phyloP scores from a whole-genome alignment of 2,113 vertebrate species.

The Chionomys nivalis region DNA sequence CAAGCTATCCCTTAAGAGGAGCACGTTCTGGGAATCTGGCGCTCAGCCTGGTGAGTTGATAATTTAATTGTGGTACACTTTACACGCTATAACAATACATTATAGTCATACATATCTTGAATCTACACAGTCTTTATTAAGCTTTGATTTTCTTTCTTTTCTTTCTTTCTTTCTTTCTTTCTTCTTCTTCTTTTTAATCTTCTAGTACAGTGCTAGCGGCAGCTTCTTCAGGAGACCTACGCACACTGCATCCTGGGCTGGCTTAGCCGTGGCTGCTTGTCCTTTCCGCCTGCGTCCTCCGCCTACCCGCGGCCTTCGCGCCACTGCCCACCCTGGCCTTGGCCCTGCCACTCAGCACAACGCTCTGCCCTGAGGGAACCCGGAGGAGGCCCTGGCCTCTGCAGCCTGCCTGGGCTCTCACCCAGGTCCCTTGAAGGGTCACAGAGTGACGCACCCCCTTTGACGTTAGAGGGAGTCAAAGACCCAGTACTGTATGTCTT shows the following conservation, averaged over 20 bases:
- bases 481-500: neutral
- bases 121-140: neutral
- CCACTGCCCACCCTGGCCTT: slow-evolving; percentile 14
- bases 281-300: slow-evolving; percentile 87
- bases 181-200: neutral
- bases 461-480: neutral
- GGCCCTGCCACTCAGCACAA: neutral
- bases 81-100: neutral
- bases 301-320: slow-evolving; percentile 61
- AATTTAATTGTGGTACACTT: neutral
- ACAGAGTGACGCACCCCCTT: neutral
- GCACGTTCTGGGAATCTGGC: neutral
- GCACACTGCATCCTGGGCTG: slow-evolving; percentile 83
- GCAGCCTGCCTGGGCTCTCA: neutral
- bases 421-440: slow-evolving; percentile 61
- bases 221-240: neutral
- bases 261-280: slow-evolving; percentile 91
- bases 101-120: neutral
- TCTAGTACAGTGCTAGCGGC: neutral
- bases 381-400: neutral
- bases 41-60: neutral
- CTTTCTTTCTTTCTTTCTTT: too few species aligned
- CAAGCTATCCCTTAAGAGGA: neutral
- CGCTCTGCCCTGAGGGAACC: neutral
- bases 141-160: neutral